phyloP scores from a whole-genome alignment of 2,888 invertebrate genomes.

The Drosophila nigricruria region DNA sequence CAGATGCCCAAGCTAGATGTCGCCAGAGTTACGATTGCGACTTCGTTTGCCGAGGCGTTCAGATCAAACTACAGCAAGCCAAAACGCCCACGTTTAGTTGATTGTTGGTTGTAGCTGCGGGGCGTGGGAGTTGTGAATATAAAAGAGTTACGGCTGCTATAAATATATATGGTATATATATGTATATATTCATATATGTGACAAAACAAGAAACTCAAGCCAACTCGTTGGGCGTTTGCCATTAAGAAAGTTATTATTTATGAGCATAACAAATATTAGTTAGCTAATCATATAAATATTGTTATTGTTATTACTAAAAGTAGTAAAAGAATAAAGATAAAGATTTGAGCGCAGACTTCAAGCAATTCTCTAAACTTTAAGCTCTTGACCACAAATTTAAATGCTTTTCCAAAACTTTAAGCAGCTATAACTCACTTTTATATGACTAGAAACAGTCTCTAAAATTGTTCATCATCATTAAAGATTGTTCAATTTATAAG shows the following conservation, averaged over 20 bases:
- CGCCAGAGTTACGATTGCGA: constrained; percentile 52
- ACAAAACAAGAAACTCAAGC: constrained; percentile 12
- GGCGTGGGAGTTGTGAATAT: constrained; percentile 35
- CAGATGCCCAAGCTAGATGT: constrained; percentile 39
- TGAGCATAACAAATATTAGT: background rate
- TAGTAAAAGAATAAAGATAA: background rate
- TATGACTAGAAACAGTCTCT: background rate
- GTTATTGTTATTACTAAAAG: background rate
- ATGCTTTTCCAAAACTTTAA: background rate
- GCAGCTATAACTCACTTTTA: background rate
- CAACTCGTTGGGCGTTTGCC: constrained; percentile 10
- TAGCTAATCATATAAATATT: background rate
- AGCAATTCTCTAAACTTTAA: background rate
- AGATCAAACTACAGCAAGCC: constrained; percentile 15
- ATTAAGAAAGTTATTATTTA: constrained; percentile 19
- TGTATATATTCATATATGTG: constrained; percentile 14
- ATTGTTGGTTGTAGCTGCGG: constrained; percentile 5
- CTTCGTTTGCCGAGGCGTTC: constrained; percentile 52
- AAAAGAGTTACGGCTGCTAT: constrained; percentile 23
- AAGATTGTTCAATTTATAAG: too few species aligned
- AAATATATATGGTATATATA: constrained; percentile 10
- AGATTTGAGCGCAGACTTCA: background rate
- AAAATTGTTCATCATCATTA: too few species aligned
- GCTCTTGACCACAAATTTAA: background rate
- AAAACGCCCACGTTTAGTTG: constrained; percentile 37